Percentiles rank a stretch among this genome's conserved stretches.
These are phyloP conservation scores for Drosophila sp. DNA, from an alignment of 1,140 invertebrate species.

Conservation along the genomic window DNA sequence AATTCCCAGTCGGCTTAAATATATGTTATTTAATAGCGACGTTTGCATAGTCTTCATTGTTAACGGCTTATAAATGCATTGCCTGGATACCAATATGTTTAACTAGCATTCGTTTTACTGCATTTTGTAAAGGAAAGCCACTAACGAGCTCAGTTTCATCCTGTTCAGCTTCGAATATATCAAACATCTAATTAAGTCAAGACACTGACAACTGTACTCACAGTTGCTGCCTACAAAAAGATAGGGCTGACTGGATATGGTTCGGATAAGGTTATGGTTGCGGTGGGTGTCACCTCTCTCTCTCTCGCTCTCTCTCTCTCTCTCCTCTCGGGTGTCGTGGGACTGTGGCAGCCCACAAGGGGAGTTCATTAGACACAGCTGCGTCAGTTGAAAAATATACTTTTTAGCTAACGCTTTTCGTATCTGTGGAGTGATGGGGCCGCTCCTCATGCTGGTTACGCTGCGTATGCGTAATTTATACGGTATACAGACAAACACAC, in stretches of 20 bases:
- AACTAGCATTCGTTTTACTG: slow-evolving; percentile 1
- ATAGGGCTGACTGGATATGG: slow-evolving; percentile 8
- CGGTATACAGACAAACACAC: slow-evolving; percentile 37
- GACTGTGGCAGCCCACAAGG: slow-evolving; percentile 40
- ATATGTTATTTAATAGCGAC: background rate
- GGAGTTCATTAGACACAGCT: slow-evolving; percentile 73
- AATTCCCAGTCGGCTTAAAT: too few species aligned
- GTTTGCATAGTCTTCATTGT: background rate
- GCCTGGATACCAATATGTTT: background rate
- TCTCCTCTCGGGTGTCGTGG: slow-evolving; percentile 16
- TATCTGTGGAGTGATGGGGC: slow-evolving; percentile 23
- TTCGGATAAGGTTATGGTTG: slow-evolving; percentile 24
- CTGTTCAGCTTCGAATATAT: slow-evolving; percentile 55
- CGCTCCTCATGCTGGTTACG: slow-evolving; percentile 31
- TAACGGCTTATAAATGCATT: background rate
- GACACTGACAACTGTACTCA: slow-evolving; percentile 38
- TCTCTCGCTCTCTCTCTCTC: background rate
- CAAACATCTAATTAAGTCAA: slow-evolving; percentile 72
- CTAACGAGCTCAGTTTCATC: slow-evolving; percentile 64
- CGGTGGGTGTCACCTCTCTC: background rate
- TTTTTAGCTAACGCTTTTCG: slow-evolving; percentile 62
- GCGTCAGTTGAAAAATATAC: slow-evolving; percentile 61
- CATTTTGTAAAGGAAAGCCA: slow-evolving; percentile 36
- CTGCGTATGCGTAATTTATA: slow-evolving; percentile 82
- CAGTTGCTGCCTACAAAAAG: slow-evolving; percentile 37